A percentile compares a stretch with the other conserved stretches of the same genome.
These are phyloP conservation scores for Zaprionus obscuricornis DNA, from an alignment of 2,888 invertebrate genomes.

Conservation along the genomic window DNA sequence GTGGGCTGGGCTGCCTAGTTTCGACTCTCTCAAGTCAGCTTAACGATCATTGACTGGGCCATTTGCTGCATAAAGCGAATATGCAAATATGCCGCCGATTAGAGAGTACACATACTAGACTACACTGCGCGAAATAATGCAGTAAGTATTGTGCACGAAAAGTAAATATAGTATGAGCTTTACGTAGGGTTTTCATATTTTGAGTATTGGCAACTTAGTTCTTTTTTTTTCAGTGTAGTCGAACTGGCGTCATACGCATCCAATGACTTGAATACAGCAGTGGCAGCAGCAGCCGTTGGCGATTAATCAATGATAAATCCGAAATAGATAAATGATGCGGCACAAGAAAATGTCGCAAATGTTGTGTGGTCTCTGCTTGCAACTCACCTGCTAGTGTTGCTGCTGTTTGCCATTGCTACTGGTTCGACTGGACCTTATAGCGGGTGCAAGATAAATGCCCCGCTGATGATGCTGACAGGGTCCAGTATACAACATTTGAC, in stretches of 20 bases:
- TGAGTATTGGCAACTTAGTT: slow-evolving; percentile 20
- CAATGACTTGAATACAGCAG: too few relatives aligned
- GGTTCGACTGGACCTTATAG: slow-evolving; percentile 32
- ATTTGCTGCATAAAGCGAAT: slow-evolving; percentile 73
- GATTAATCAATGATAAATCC: slow-evolving; percentile 80
- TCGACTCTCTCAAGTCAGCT: slow-evolving; percentile 57
- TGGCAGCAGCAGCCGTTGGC: slow-evolving; percentile 58
- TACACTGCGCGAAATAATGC: slow-evolving; percentile 39
- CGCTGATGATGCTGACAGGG: slow-evolving; percentile 76
- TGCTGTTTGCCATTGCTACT: slow-evolving; percentile 6
- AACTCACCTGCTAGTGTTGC: slow-evolving; percentile 60
- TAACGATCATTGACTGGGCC: slow-evolving; percentile 73
- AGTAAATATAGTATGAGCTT: too few relatives aligned
- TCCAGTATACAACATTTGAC: slow-evolving; percentile 60
- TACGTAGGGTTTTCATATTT: too few relatives aligned
- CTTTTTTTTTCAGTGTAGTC: slow-evolving; percentile 29
- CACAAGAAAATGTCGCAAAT: slow-evolving; percentile 63
- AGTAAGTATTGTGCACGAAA: too few relatives aligned
- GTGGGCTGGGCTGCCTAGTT: slow-evolving; percentile 42
- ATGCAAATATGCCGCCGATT: slow-evolving; percentile 77
- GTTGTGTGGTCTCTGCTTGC: slow-evolving; percentile 66
- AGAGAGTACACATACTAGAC: slow-evolving; percentile 36
- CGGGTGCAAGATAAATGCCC: slow-evolving; percentile 76
- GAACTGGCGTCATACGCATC: slow-evolving; percentile 58
- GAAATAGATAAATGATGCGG: slow-evolving; percentile 77